A percentile compares a stretch with the other conserved stretches of the same genome.
These are phyloP conservation scores for Haliclona indistincta DNA, from an alignment of 37 sponge, comb jelly and placozoan species.

Conservation along the genomic window DNA sequence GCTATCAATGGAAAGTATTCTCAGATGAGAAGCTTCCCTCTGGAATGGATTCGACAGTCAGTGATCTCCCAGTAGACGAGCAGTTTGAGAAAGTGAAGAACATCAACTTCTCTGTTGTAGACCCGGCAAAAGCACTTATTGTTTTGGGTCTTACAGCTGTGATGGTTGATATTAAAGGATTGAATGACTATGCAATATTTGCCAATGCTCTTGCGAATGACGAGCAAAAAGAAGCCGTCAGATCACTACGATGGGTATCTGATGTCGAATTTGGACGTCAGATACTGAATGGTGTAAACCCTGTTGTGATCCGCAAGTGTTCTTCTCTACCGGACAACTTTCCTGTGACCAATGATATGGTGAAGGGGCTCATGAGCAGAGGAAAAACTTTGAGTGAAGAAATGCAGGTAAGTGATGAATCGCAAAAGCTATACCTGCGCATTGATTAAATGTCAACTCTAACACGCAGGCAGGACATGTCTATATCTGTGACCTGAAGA, in stretches of 20 bases:
- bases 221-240: not conserved
- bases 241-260: conserved; percentile 41
- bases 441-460: too few relatives aligned
- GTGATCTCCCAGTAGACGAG: conserved; percentile 35
- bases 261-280: conserved; percentile 79
- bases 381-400: conserved; percentile 41
- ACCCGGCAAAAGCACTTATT: not conserved
- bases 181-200: too few relatives aligned
- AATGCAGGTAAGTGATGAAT: conserved; percentile 47
- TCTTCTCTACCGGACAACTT: conserved; percentile 49
- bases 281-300: conserved; percentile 73
- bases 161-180: too few relatives aligned
- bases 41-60: conserved; percentile 2
- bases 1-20: conserved; percentile 33
- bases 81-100: conserved; percentile 37
- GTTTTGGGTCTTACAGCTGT: too few relatives aligned
- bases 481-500: conserved; percentile 61
- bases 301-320: conserved; percentile 40
- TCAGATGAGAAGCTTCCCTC: conserved; percentile 9
- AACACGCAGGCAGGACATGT: conserved; percentile 68
- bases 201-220: not conserved
- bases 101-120: conserved; percentile 21
- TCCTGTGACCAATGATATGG: conserved; percentile 63
- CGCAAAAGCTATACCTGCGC: too few relatives aligned
- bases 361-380: conserved; percentile 27